These are phyloP conservation scores for Byasa hedistus DNA, from an alignment of 2,888 invertebrate species.

Conservation along the genomic window DNA sequence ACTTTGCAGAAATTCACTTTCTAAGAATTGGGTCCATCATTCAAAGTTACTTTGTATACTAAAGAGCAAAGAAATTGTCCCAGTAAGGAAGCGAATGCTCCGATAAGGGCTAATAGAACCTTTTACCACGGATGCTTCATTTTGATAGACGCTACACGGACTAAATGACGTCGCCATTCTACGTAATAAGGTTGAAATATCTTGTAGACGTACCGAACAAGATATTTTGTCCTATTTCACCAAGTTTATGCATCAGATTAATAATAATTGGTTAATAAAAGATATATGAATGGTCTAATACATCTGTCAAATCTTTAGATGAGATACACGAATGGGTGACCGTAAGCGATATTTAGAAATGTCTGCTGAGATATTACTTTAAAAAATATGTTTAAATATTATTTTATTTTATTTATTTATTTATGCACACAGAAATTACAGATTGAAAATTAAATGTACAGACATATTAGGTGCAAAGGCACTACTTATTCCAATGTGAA, in stretches of 20 bases:
- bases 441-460: too few species aligned
- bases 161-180: slow-evolving; percentile 30
- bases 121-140: slow-evolving; percentile 20
- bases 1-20: background rate
- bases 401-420: too few species aligned
- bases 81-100: slow-evolving; percentile 6
- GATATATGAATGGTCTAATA: too few species aligned
- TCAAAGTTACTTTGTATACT: background rate
- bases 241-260: background rate
- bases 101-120: slow-evolving; percentile 18
- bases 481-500: too few species aligned
- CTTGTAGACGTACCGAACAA: background rate
- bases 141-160: slow-evolving; percentile 17
- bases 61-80: slow-evolving; percentile 1
- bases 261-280: too few species aligned
- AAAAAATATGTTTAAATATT: too few species aligned
- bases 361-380: too few species aligned
- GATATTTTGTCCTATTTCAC: background rate
- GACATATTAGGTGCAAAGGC: too few species aligned
- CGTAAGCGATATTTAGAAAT: too few species aligned
- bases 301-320: too few species aligned
- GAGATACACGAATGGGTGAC: too few species aligned
- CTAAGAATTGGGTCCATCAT: background rate
- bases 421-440: too few species aligned
- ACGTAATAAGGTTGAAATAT: slow-evolving; percentile 31